Base-by-base conservation (phyloP, 2,113 vertebrate genomes). In the Sinocyclocheilus rhinocerous region DNA sequence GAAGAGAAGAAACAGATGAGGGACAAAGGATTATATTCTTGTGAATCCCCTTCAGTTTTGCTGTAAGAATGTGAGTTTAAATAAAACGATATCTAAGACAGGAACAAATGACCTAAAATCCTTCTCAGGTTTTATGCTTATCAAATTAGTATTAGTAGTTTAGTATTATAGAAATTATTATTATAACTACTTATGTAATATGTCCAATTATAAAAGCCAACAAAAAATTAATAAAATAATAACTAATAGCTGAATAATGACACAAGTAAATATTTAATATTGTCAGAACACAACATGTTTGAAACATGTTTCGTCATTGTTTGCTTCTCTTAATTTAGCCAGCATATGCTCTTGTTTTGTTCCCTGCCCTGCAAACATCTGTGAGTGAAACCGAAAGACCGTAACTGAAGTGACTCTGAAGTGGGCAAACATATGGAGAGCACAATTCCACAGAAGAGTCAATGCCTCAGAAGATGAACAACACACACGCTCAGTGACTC, bases 1-100 rank as follows among this genome's bases (percentile, higher is more conserved):
- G 73, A 77, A 78, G 77, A 83, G 82, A 89, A 87, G 73, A 81
- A 79, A 77, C 77, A 85, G 70, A 81, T 73, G 76, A 63, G 67
- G 42, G 7, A 81, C 39, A 81, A 81, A 81, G 18, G 22, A 65
- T 15, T 42, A 39, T 39, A 39, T 45, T 45, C n/a, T 20, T 26
- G 8, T 9, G n/a, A 81, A 65, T 65, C 33, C 39, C 22, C 18
- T 45, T 81, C 59, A 45, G 22, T 24, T 63, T 39, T 26, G 7
- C 52, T 55, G 16, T 55, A 55, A 55, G 16, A 20, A 55, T 20
- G 16, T 45, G 22, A 24, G 77, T 6, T 61, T 80, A 33, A n/a
- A 33, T 22, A n/a, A 50, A 22, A 57, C 9, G 6, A 57, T 59
- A 59, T 79, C 5, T 79, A 39, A 79, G 76, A 79, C 1, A 13